A percentile compares a stretch with the other conserved stretches of the same genome.
These are phyloP conservation scores for Epinephelus awoara DNA, from an alignment of 2,797 vertebrate species.

Conservation along the genomic window DNA sequence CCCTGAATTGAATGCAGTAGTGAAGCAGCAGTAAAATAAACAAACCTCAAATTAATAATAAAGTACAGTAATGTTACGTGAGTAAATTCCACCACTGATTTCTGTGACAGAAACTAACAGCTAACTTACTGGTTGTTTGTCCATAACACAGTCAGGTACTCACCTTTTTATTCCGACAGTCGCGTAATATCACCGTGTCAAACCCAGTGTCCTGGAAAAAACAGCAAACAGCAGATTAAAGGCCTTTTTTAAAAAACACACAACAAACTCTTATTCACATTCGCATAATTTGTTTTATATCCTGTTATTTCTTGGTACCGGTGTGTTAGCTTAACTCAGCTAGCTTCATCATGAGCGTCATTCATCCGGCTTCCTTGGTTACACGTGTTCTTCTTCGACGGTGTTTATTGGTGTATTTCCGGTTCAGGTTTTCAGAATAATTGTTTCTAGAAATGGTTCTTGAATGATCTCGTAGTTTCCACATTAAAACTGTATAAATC, in stretches of 20 bases:
- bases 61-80: too few relatives aligned
- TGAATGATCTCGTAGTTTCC: accelerated
- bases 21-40: too few relatives aligned
- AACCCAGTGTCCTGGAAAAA: neutral
- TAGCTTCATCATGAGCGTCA: too few relatives aligned
- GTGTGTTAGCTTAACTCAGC: accelerated
- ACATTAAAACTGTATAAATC: neutral
- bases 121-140: too few relatives aligned
- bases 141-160: neutral
- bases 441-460: neutral
- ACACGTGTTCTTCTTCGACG: conserved; percentile 24
- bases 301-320: accelerated
- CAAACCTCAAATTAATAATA: too few relatives aligned
- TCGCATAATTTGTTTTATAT: accelerated
- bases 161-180: conserved; percentile 20
- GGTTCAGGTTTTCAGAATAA: conserved; percentile 53
- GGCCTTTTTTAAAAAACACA: accelerated
- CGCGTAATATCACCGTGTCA: neutral
- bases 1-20: too few relatives aligned
- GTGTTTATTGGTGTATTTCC: conserved; percentile 28
- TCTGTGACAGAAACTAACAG: too few relatives aligned
- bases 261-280: accelerated
- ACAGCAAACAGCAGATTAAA: neutral
- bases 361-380: neutral
- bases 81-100: too few relatives aligned